phyloP scores from a whole-genome alignment of 2,113 vertebrate genomes.

The Thermophis baileyi region DNA sequence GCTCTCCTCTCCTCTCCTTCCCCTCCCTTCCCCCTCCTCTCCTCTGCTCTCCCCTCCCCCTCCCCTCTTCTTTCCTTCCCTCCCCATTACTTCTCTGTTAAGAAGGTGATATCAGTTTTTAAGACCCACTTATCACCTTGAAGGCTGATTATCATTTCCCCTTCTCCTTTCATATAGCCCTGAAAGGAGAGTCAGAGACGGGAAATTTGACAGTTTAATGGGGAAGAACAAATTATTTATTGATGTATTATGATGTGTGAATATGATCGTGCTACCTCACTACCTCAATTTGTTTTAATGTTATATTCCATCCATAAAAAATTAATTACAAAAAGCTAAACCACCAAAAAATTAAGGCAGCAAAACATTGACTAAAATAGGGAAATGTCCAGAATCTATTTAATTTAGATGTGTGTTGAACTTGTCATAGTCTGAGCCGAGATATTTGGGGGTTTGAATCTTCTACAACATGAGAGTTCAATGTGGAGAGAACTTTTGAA shows the following conservation, averaged over 20 bases:
- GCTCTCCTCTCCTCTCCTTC: not conserved
- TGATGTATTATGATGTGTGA: not conserved
- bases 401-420: not conserved
- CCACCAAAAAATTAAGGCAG: not conserved
- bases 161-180: not conserved
- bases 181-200: not conserved
- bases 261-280: not conserved
- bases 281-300: not conserved
- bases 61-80: no score
- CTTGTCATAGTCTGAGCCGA: not conserved
- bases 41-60: no score
- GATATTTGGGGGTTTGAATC: not conserved
- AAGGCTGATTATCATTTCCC: not conserved
- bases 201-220: not conserved
- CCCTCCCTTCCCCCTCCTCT: rapidly evolving
- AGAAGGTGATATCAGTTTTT: not conserved
- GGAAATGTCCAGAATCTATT: not conserved
- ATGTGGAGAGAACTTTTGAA: not conserved
- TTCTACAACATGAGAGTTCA: not conserved
- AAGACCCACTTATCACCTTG: not conserved
- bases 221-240: not conserved
- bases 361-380: not conserved
- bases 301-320: not conserved
- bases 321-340: not conserved
- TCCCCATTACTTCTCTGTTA: not conserved